Evolutionary conservation across 2,797 vertebrate genomes (phyloP).

Genomic region (Phaenicophaeus curvirostris): DNA sequence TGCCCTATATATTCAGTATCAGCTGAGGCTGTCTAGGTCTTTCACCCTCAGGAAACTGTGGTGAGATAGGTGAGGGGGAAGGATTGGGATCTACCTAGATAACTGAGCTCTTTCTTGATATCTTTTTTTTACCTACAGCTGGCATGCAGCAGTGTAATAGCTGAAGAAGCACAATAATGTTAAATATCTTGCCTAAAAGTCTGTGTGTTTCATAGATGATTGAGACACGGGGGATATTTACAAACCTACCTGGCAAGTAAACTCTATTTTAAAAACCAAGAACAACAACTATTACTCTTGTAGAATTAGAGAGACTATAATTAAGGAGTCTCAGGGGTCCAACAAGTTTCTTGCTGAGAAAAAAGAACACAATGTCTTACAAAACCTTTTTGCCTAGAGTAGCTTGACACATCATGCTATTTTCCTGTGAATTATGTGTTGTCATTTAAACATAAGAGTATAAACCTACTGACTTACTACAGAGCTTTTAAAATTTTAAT

Average conservation of each 20-base stretch:
- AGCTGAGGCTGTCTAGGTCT: fast-evolving
- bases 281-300: neutral
- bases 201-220: neutral
- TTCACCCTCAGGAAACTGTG: neutral
- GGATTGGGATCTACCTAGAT: neutral
- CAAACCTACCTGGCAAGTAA: constrained; percentile 1
- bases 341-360: constrained; percentile 18
- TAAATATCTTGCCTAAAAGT: neutral
- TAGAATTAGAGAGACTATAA: constrained; percentile 37
- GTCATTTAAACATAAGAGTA: constrained; percentile 68
- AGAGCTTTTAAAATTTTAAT: constrained; percentile 64
- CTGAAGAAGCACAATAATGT: neutral
- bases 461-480: constrained; percentile 18
- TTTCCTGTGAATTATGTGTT: constrained; percentile 64
- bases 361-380: neutral
- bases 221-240: neutral
- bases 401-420: constrained; percentile 21
- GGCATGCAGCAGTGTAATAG: neutral
- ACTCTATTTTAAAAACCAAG: neutral
- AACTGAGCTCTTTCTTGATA: neutral
- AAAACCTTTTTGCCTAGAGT: neutral
- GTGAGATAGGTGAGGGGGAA: neutral
- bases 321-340: constrained; percentile 25
- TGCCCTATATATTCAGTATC: neutral
- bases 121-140: neutral